Evolutionary conservation across 2,888 invertebrate species (phyloP).

Genomic region (Machimus rusticus): DNA sequence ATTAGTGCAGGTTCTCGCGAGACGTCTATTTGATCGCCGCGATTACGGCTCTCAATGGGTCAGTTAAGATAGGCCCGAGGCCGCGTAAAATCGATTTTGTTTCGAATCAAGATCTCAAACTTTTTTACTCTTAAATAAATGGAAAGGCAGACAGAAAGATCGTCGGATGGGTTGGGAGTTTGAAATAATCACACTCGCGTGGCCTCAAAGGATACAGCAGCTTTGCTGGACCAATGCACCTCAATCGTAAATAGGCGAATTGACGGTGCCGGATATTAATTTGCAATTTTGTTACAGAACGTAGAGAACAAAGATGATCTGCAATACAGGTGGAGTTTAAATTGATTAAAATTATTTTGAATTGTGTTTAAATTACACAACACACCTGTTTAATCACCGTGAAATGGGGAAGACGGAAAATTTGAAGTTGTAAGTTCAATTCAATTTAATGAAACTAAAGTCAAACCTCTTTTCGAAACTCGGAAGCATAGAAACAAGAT

Average conservation of each 20-base stretch:
- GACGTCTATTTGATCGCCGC: not conserved
- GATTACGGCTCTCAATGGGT: not conserved
- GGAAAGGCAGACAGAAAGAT: not conserved
- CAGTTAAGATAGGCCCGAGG: not conserved
- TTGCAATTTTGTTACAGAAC: not conserved
- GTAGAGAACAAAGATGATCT: not conserved
- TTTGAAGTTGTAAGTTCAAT: not conserved
- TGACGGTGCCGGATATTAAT: not conserved
- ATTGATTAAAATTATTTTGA: not conserved
- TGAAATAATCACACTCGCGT: not conserved
- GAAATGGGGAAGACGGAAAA: not conserved
- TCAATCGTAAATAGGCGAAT: not conserved
- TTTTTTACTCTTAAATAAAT: not conserved
- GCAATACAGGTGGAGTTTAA: not conserved
- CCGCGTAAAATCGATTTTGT: not conserved
- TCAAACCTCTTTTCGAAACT: not conserved
- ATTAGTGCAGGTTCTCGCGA: not conserved
- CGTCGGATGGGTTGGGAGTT: not conserved
- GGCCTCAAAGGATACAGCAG: not conserved
- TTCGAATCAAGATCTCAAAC: not conserved
- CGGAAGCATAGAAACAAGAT: not conserved
- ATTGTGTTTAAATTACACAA: not conserved
- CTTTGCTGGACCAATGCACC: not conserved
- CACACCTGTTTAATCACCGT: not conserved
- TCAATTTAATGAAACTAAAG: not conserved